These are phyloP conservation scores for Elaphurus davidianus DNA, from an alignment of 2,113 vertebrate species.

Conservation along the genomic window DNA sequence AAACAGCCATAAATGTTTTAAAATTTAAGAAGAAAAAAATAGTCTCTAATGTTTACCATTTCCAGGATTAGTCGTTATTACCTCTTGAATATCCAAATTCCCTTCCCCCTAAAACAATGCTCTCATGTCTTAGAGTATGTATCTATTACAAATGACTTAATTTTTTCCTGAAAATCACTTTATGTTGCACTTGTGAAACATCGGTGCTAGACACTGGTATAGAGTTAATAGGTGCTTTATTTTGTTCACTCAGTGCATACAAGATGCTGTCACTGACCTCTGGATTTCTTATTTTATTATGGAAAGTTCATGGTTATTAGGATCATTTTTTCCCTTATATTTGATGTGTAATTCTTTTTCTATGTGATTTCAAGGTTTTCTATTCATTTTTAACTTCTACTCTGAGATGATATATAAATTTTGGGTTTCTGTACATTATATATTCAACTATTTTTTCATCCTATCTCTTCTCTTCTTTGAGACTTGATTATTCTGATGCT, in stretches of 20 bases:
- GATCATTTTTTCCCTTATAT: background rate
- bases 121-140: background rate
- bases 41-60: background rate
- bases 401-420: background rate
- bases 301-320: background rate
- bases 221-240: background rate
- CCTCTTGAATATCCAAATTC: background rate
- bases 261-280: background rate
- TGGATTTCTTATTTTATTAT: background rate
- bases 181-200: background rate
- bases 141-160: background rate
- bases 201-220: background rate
- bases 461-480: background rate
- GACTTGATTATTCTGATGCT: background rate
- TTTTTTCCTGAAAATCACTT: background rate
- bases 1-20: background rate
- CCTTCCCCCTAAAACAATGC: background rate
- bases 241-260: background rate
- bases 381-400: background rate
- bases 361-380: background rate
- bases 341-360: background rate
- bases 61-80: background rate
- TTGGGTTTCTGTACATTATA: background rate
- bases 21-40: background rate
- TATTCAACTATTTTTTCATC: background rate